Evolutionary conservation across 1,140 invertebrate genomes (phyloP), one percentile per base, ranked within the genome.

Genomic region (Stegodyphus dumicola): DNA sequence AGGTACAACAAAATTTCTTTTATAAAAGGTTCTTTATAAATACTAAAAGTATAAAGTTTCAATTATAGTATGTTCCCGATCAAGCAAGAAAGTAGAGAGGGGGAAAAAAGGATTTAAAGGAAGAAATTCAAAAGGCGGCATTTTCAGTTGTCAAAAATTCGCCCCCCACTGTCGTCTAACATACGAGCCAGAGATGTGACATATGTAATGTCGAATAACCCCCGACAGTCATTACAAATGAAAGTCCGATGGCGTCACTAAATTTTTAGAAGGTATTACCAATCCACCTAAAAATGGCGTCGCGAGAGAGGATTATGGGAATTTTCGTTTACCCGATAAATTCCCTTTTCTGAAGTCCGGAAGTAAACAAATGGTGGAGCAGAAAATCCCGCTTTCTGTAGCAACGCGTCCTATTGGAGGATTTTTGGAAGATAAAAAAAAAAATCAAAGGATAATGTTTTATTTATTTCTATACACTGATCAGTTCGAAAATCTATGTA

Each of bases 221-320:
- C 64, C n/a, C 76, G 54, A 52, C 71, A 75, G 80, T 83, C 71
- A 83, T 83, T 83, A 83, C 80, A 75, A 83, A 83, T 83, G 80
- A 69, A 64, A 65, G 71, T 7, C 70, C 71, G 53, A 75, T 54
- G 70, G 67, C n/a, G 71, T 75, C 71, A 66, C 71, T 83, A 75
- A 83, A 83, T 75, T 83, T 83, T 75, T 75, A 65, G 78, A 67
- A 64, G n/a, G 80, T 53, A 75, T 60, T 66, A 75, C 70, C 48
- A n/a, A 7, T 6, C 48, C 56, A n/a, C 10, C 70, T 60, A 73
- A 81, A 81, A 71, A 81, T 73, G 71, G 67, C 53, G 66, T 48
- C 77, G 67, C 80, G 18, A 33, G 15, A 75, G 64, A 52, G 70
- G 71, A 75, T 74, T 75, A 75, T 66, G 70, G 69, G 80, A 83